Percentiles rank a stretch among this genome's conserved stretches.
Evolutionary conservation across 1,140 invertebrate species (phyloP).

Genomic region (Planococcus citri): DNA sequence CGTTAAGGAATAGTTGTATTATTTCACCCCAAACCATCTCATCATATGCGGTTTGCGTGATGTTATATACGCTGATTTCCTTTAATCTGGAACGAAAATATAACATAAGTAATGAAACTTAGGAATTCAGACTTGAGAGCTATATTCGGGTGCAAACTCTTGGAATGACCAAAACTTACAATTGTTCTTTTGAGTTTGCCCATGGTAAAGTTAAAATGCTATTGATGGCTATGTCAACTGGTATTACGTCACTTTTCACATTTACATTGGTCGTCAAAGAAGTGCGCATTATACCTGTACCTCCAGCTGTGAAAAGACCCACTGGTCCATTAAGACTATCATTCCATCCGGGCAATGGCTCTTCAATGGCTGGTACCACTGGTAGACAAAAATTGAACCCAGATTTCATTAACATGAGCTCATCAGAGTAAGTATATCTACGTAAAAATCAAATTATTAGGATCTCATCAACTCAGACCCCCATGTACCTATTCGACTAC

Average conservation of each 20-base stretch:
- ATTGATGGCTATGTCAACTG: constrained; percentile 77
- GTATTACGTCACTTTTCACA: constrained; percentile 68
- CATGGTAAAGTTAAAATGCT: constrained; percentile 30
- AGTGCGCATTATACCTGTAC: constrained; percentile 75
- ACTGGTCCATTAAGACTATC: constrained; percentile 85
- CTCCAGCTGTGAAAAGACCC: constrained; percentile 54
- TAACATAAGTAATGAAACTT: not conserved
- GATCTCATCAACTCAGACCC: too few species aligned
- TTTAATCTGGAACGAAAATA: constrained; percentile 37
- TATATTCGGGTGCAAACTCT: too few species aligned
- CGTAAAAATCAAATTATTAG: not conserved
- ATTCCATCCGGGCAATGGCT: constrained; percentile 72
- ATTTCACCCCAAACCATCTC: constrained; percentile 70
- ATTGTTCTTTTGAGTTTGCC: not conserved
- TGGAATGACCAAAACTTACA: not conserved
- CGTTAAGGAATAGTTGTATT: constrained; percentile 50
- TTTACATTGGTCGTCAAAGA: constrained; percentile 62
- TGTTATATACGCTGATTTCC: constrained; percentile 57
- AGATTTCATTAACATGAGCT: too few species aligned
- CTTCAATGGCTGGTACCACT: constrained; percentile 48
- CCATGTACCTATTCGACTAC: too few species aligned
- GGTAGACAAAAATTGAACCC: not conserved
- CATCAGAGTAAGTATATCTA: not conserved
- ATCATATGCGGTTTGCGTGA: constrained; percentile 50
- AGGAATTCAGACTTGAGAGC: too few species aligned